Evolutionary conservation across 2,797 vertebrate genomes (phyloP), one percentile per base, ranked within the genome.

Genomic region (Fistularia commersonii): DNA sequence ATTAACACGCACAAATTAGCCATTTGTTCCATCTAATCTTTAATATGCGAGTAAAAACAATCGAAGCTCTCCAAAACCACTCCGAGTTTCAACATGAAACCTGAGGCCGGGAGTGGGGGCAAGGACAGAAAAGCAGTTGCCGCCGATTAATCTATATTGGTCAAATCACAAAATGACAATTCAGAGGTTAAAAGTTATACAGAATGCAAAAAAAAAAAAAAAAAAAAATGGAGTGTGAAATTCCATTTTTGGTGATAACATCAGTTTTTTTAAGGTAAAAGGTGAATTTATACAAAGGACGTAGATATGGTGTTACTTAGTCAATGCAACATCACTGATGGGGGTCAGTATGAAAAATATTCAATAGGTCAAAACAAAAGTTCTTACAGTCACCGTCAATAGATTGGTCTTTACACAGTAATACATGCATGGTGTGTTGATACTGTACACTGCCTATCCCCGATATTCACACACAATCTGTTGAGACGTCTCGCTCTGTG

Each of bases 101-200:
- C n/a, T n/a, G n/a, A n/a, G n/a, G n/a, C n/a, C n/a, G n/a, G n/a
- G n/a, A n/a, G n/a, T 8, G 23, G 39, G 54, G 36, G n/a, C 23
- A 66, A 47, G 34, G 34, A 41, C 23, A 68, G 4, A 6, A 45
- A 37, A 33, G 6, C 51, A 47, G 11, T 54, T 23, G 31, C 15
- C 53, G 10, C 55, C 56, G 39, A 45, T 54, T 54, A 72, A 76
- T 68, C 63, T 44, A 43, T 59, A 47, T 36, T 61, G 32, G 8
- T 64, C 45, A 70, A 69, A 65, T 49, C 44, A 59, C 32, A 57
- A n/a, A 66, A 67, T 41, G 51, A 57, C 11, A 32, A 66, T 47
- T 64, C 41, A 79, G 55, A 73, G 54, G 42, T 54, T 13, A 54
- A 48, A 15, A 51, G 8, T 72, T 65, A 44, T 2, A 11, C 15